A percentile compares a stretch with the other conserved stretches of the same genome.
These are phyloP conservation scores for Forpus xanthops DNA, from an alignment of 2,797 vertebrate genomes.

Conservation along the genomic window DNA sequence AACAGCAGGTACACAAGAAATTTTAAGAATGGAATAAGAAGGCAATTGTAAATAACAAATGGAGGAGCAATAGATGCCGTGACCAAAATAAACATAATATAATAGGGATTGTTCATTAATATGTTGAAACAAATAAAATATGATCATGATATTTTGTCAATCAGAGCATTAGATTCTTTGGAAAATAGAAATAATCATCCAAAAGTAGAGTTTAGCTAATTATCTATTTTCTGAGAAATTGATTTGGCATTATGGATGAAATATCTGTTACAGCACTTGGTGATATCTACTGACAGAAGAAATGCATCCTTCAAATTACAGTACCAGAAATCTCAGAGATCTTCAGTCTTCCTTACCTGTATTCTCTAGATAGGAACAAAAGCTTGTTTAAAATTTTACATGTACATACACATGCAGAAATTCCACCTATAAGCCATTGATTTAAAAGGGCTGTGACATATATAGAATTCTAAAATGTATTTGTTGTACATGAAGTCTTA, in stretches of 20 bases:
- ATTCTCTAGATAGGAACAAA: neutral
- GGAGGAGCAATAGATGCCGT: neutral
- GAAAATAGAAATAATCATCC: conserved; percentile 64
- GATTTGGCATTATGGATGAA: conserved; percentile 47
- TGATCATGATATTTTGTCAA: conserved; percentile 23
- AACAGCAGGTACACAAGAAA: neutral
- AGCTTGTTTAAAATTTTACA: neutral
- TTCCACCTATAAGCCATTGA: neutral
- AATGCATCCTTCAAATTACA: conserved; percentile 39
- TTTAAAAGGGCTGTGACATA: neutral
- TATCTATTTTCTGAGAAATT: conserved; percentile 55
- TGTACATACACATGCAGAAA: neutral
- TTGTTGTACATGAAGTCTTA: neutral
- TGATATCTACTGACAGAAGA: conserved; percentile 25
- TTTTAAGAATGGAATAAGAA: neutral
- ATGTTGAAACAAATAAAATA: neutral
- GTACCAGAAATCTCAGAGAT: conserved; percentile 1
- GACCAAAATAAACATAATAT: neutral
- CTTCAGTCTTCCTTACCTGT: neutral
- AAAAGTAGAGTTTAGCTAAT: conserved; percentile 41
- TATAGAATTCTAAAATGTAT: neutral
- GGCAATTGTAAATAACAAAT: neutral
- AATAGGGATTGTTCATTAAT: neutral
- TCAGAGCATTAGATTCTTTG: conserved; percentile 37
- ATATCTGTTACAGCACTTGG: conserved; percentile 50